A percentile compares a stretch with the other conserved stretches of the same genome.
Conservation (phyloP, 1,140 invertebrate genomes). For the Sycophila sp. region DNA sequence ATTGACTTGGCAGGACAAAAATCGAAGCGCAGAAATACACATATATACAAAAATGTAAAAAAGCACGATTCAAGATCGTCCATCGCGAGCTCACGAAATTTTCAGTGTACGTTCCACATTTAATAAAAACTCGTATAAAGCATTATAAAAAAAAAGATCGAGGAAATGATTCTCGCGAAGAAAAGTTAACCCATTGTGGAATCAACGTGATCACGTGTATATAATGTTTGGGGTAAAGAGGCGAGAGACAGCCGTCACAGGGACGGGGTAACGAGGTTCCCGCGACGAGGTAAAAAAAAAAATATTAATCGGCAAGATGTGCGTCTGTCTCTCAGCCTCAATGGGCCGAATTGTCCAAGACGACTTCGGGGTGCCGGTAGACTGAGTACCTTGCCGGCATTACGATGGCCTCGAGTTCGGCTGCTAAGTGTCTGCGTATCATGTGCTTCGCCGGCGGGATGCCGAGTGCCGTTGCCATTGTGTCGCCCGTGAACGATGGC, state of each 20-base stretch:
- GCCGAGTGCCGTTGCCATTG: conserved; percentile 91
- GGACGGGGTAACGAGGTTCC: background rate
- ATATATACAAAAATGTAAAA: conserved; percentile 7
- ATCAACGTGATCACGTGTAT: background rate
- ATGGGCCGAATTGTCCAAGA: conserved; percentile 60
- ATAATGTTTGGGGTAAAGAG: background rate
- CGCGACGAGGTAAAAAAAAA: too few species aligned
- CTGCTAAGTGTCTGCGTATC: conserved; percentile 87
- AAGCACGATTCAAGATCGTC: background rate
- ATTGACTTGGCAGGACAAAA: conserved; percentile 16
- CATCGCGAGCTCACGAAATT: background rate
- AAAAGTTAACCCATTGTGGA: too few species aligned
- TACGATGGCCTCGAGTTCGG: conserved; percentile 89
- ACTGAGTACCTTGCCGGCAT: conserved; percentile 86
- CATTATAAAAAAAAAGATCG: background rate
- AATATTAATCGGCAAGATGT: too few species aligned
- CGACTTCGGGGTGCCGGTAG: conserved; percentile 64
- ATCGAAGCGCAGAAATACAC: conserved; percentile 4
- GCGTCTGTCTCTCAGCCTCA: conserved; percentile 44
- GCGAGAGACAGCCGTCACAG: background rate
- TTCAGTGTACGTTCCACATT: conserved; percentile 14
- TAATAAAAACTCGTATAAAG: background rate
- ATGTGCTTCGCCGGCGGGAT: conserved; percentile 94
- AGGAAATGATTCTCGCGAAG: too few species aligned
- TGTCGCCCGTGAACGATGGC: conserved; percentile 92